A percentile compares a stretch with the other conserved stretches of the same genome.
Evolutionary conservation across 1,140 invertebrate species (phyloP).

Genomic region (Subanguina moxae): DNA sequence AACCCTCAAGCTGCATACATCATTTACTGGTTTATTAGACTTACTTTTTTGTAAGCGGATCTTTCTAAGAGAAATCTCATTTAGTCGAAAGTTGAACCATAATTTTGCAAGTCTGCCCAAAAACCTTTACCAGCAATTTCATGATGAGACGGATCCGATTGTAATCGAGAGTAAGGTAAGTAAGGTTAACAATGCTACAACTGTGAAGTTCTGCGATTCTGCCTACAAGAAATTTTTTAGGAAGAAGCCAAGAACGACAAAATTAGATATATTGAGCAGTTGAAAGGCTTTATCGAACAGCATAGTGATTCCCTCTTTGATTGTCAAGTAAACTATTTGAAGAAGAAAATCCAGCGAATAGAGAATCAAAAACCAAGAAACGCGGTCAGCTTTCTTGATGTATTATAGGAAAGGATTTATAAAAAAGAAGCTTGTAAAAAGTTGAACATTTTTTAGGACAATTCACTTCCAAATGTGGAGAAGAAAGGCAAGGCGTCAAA

Average conservation of each 20-base stretch:
- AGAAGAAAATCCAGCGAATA: constrained; percentile 15
- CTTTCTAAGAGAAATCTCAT: too few species aligned
- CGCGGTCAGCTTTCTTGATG: background rate
- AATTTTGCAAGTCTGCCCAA: background rate
- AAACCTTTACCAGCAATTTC: background rate
- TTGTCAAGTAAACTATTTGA: constrained; percentile 10
- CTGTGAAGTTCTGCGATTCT: too few species aligned
- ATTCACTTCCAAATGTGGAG: background rate
- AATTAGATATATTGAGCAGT: background rate
- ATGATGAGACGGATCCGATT: background rate
- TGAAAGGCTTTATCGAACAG: constrained; percentile 7
- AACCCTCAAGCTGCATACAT: too few species aligned
- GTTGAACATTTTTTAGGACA: constrained; percentile 7
- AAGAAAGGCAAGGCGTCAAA: constrained; percentile 9
- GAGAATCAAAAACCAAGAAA: background rate
- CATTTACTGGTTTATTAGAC: too few species aligned
- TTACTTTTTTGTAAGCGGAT: too few species aligned
- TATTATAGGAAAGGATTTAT: background rate
- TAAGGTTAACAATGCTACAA: too few species aligned
- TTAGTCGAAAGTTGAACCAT: too few species aligned
- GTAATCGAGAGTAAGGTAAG: too few species aligned
- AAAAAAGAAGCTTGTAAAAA: too few species aligned
- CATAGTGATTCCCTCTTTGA: constrained; percentile 8
- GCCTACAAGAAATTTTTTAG: too few species aligned
- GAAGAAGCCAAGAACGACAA: background rate